Base-by-base conservation (phyloP, 2,888 invertebrate genomes). In the Macroteleia sp. region DNA sequence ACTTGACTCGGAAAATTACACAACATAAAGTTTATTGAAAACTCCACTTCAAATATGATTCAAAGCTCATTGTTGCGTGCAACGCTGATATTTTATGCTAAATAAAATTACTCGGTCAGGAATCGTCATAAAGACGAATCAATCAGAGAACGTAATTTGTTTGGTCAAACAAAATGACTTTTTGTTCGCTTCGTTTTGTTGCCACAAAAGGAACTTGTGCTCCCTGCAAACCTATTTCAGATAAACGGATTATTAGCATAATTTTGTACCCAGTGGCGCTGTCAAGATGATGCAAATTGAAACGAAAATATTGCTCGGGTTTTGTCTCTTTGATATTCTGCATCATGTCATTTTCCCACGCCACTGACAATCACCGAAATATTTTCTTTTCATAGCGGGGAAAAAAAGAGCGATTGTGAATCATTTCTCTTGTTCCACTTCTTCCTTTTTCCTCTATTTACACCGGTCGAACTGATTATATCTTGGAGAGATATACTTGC, bases 11-110 rank as follows among this genome's bases (percentile, higher is more conserved):
- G 34, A 25, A 66, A 52, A 66, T 66, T 42, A 10, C 44, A 12
- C 42, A 52, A 66, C n/a, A n/a, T n/a, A n/a, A n/a, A n/a, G 46
- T 66, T 46, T 36, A 56, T 66, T 34, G 52, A 54, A 66, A 54
- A 56, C 28, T 46, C 28, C 14, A 36, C 14, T 36, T 28, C 54
- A 66, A n/a, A n/a, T n/a, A n/a, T n/a, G n/a, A n/a, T n/a, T n/a
- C n/a, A n/a, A n/a, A n/a, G n/a, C n/a, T n/a, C n/a, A n/a, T n/a
- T n/a, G 41, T 52, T 66, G 34, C 54, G 42, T 34, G 44, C 46
- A 52, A 54, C 17, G 36, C 32, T 32, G 44, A 42, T 32, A 52
- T 41, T 64, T 50, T 20, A 39, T 42, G 20, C 30, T 8, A 44
- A 39, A 36, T 36, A n/a, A 54, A 30, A 42, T 54, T 20, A n/a